Evolutionary conservation across 2,797 vertebrate genomes (phyloP).

Genomic region (Gouania willdenowi): DNA sequence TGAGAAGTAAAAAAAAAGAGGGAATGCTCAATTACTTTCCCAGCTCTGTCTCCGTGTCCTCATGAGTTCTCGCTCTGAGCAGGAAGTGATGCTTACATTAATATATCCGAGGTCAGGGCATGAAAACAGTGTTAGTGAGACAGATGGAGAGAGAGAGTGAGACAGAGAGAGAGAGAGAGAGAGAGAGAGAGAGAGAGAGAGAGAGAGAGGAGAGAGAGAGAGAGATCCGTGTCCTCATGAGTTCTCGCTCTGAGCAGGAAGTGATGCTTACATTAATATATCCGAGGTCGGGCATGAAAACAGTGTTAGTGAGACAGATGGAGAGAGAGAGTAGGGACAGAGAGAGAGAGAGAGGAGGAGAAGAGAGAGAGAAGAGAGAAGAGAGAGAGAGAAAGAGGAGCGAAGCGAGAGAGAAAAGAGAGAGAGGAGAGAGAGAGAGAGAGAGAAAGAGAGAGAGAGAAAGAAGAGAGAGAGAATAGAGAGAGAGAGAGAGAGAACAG

Average conservation of each 20-base stretch:
- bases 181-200: too few species aligned
- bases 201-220: too few species aligned
- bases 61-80: conserved; percentile 3
- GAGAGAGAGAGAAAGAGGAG: too few species aligned
- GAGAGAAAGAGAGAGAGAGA: conserved; percentile 7
- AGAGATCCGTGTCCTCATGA: conserved; percentile 15
- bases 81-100: conserved; percentile 17
- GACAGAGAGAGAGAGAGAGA: too few species aligned
- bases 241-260: conserved; percentile 6
- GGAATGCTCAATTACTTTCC: too few species aligned
- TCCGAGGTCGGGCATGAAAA: conserved; percentile 24
- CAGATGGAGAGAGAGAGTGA: too few species aligned
- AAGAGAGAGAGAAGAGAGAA: too few species aligned
- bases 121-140: conserved; percentile 20
- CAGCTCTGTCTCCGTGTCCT: conserved; percentile 11
- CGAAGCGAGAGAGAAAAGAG: too few species aligned
- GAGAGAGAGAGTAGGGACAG: too few species aligned
- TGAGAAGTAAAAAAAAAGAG: too few species aligned
- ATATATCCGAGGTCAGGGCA: conserved; percentile 20
- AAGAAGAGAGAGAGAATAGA: neutral
- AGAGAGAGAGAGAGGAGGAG: too few species aligned
- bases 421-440: neutral
- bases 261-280: conserved; percentile 19
- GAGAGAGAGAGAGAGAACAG: conserved; percentile 1
- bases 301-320: conserved; percentile 8